phyloP scores from a whole-genome alignment of 2,797 vertebrate species.

The Poeciliopsis turneri region DNA sequence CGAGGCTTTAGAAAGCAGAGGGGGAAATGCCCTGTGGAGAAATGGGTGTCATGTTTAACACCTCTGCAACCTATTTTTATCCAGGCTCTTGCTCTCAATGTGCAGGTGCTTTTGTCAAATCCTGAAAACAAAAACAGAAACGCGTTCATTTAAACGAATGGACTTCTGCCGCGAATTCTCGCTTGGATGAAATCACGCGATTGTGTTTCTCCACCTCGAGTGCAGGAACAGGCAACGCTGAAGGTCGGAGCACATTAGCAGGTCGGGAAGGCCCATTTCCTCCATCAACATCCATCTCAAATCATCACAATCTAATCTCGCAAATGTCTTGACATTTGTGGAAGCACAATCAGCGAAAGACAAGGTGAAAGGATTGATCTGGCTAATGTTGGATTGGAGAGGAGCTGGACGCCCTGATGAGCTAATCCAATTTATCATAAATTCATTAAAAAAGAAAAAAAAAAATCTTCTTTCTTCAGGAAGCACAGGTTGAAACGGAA shows the following conservation, averaged over 20 bases:
- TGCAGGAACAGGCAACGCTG: not conserved
- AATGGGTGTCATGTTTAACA: slow-evolving; percentile 55
- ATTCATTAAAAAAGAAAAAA: not conserved
- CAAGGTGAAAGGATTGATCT: slow-evolving; percentile 16
- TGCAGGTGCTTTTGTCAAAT: slow-evolving; percentile 27
- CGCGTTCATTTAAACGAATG: not conserved
- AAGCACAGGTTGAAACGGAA: not conserved
- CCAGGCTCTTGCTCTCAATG: slow-evolving; percentile 44
- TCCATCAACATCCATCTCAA: slow-evolving; percentile 12
- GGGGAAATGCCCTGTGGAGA: slow-evolving; percentile 40
- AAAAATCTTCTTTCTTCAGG: not conserved
- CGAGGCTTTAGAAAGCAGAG: slow-evolving; percentile 45
- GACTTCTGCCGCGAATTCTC: not conserved
- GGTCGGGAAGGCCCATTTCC: not conserved
- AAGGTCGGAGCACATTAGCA: not conserved
- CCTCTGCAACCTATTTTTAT: slow-evolving; percentile 52
- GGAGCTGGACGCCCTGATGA: slow-evolving; percentile 3
- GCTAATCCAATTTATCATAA: slow-evolving; percentile 21
- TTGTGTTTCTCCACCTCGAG: not conserved
- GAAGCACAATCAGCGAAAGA: slow-evolving; percentile 13
- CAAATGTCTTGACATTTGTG: slow-evolving; percentile 21
- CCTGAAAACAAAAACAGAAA: slow-evolving; percentile 2
- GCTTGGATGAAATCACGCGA: not conserved
- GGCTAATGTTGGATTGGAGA: not conserved
- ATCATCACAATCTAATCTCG: slow-evolving; percentile 5